Conservation (phyloP, 2,113 vertebrate genomes). For the Thymallus thymallus region DNA sequence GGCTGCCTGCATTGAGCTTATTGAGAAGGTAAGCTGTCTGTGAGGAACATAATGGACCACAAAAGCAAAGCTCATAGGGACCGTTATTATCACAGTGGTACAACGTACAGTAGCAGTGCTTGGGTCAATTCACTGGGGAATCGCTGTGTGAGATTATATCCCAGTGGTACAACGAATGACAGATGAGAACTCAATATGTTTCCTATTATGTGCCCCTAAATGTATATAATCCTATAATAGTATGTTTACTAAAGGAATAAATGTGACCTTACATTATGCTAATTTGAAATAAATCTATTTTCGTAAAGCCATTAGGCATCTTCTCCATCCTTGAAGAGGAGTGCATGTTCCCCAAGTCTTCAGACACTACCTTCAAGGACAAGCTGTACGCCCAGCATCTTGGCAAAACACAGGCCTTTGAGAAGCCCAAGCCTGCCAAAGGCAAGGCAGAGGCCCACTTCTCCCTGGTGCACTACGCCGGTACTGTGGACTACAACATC, state of each 20-base stretch:
- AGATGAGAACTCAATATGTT: too few species aligned
- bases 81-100: too few species aligned
- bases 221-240: too few species aligned
- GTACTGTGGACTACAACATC: slow-evolving; percentile 88
- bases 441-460: slow-evolving; percentile 87
- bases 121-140: too few species aligned
- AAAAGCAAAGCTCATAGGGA: too few species aligned
- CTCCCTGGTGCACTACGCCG: slow-evolving; percentile 84
- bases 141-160: too few species aligned
- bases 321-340: slow-evolving; percentile 77
- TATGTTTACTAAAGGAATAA: too few species aligned
- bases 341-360: slow-evolving; percentile 70
- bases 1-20: slow-evolving; percentile 87
- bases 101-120: too few species aligned
- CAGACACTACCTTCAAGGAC: slow-evolving; percentile 81
- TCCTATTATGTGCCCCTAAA: too few species aligned
- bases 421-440: slow-evolving; percentile 86
- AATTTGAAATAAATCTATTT: neutral
- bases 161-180: too few species aligned
- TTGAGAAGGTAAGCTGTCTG: slow-evolving; percentile 77
- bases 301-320: slow-evolving; percentile 75
- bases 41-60: too few species aligned
- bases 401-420: slow-evolving; percentile 83
- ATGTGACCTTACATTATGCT: too few species aligned
- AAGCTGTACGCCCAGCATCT: slow-evolving; percentile 87